Percentiles rank a stretch among this genome's conserved stretches.
Evolutionary conservation across 2,797 vertebrate species (phyloP).

Genomic region (Microctenopoma stevenorrisi): DNA sequence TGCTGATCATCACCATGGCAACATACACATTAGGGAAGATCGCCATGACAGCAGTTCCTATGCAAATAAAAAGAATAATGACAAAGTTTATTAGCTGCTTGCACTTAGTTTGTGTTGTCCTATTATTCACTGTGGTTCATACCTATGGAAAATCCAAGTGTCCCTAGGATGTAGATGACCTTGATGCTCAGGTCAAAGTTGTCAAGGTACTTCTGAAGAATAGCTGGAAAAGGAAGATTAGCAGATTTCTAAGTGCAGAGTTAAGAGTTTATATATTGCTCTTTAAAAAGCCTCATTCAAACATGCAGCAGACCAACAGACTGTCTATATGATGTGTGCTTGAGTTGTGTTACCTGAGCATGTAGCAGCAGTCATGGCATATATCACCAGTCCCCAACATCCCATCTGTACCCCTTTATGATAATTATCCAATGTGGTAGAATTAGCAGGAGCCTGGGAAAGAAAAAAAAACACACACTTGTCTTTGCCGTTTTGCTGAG

Average conservation of each 20-base stretch:
- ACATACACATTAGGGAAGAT: constrained; percentile 95
- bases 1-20: constrained; percentile 96
- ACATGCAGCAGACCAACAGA: no score
- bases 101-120: background rate
- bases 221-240: constrained; percentile 76
- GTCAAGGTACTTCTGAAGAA: constrained; percentile 97
- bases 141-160: constrained; percentile 93
- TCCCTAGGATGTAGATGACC: constrained; percentile 96
- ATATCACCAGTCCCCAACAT: constrained; percentile 96
- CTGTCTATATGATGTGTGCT: background rate
- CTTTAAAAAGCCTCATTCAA: no score
- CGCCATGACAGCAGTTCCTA: constrained; percentile 94
- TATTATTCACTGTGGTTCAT: background rate
- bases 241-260: background rate
- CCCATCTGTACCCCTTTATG: constrained; percentile 96
- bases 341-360: constrained; percentile 88
- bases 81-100: background rate
- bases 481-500: background rate
- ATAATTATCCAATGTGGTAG: constrained; percentile 88
- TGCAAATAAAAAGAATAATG: background rate
- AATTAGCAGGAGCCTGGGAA: constrained; percentile 88
- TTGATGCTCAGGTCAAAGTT: constrained; percentile 97
- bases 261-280: background rate
- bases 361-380: constrained; percentile 92
- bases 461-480: constrained; percentile 1